phyloP scores from a whole-genome alignment of 2,113 vertebrate genomes.

The Phylloscopus trochiloides region DNA sequence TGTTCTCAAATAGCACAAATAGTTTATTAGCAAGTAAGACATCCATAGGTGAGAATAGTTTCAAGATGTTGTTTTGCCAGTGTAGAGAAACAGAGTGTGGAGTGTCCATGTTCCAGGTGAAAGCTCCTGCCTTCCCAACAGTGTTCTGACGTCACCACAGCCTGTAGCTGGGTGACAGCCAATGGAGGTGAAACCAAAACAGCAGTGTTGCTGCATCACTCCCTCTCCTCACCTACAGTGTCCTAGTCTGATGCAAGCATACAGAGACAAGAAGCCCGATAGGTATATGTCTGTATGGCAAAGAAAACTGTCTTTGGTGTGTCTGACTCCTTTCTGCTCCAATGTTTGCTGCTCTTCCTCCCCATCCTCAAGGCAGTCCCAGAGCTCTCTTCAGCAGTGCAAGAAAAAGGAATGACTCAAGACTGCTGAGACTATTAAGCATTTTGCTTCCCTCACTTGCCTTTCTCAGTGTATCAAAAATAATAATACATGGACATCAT shows the following conservation, averaged over 20 bases:
- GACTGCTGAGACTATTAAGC: not conserved
- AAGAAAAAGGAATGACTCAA: not conserved
- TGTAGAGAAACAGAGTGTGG: not conserved
- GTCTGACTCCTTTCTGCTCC: accelerated
- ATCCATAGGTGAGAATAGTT: not conserved
- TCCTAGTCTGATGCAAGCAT: not conserved
- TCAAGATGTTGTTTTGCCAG: not conserved
- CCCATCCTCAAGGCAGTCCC: not conserved
- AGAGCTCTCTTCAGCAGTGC: not conserved
- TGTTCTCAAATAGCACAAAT: not conserved
- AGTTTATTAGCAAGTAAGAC: not conserved
- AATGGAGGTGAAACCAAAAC: not conserved
- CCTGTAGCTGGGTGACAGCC: not conserved
- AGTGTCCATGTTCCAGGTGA: accelerated
- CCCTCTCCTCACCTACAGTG: not conserved
- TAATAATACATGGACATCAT: not conserved
- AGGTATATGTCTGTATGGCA: accelerated
- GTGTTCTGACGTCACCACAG: not conserved
- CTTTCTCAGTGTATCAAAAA: not conserved
- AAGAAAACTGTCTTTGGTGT: not conserved
- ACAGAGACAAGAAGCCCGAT: accelerated
- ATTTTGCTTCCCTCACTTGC: not conserved
- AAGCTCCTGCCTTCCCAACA: not conserved
- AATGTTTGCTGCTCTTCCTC: not conserved
- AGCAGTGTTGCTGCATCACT: not conserved